These are phyloP conservation scores for Augiades crinisus DNA, from an alignment of 2,888 invertebrate genomes.

Conservation along the genomic window DNA sequence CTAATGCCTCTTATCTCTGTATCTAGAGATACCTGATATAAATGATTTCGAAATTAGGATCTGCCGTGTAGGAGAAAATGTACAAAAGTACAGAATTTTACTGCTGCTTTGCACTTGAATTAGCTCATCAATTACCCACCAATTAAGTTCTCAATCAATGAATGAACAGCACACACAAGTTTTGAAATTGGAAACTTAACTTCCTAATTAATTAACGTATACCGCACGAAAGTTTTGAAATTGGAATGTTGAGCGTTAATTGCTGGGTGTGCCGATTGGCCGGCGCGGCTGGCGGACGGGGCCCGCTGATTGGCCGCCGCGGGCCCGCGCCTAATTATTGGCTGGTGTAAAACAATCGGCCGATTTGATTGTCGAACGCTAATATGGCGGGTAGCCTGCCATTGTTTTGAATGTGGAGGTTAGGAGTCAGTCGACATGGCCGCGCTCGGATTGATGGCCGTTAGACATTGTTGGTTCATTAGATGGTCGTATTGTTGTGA, in stretches of 20 bases:
- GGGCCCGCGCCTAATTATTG: conserved; percentile 62
- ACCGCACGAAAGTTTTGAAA: conserved; percentile 7
- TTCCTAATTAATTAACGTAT: background rate
- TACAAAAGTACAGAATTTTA: no score
- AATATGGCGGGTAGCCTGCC: conserved; percentile 54
- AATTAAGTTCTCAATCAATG: no score
- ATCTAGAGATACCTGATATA: no score
- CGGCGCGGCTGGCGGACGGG: conserved; percentile 12
- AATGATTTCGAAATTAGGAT: no score
- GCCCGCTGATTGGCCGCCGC: conserved; percentile 53
- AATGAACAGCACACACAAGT: no score
- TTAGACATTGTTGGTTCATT: conserved; percentile 49
- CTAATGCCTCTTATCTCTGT: no score
- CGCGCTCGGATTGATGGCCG: conserved; percentile 22
- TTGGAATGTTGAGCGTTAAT: conserved; percentile 14
- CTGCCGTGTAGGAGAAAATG: no score
- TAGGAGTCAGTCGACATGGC: conserved; percentile 30
- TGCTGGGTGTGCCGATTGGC: conserved; percentile 13
- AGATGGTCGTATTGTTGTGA: no score
- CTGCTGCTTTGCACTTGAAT: no score
- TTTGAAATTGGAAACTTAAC: no score
- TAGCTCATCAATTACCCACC: no score
- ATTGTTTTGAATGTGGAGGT: conserved; percentile 30
- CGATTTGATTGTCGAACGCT: conserved; percentile 39
- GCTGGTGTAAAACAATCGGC: conserved; percentile 56